A percentile compares a stretch with the other conserved stretches of the same genome.
Conservation (phyloP, 2,113 vertebrate genomes). For the Larimichthys crocea region DNA sequence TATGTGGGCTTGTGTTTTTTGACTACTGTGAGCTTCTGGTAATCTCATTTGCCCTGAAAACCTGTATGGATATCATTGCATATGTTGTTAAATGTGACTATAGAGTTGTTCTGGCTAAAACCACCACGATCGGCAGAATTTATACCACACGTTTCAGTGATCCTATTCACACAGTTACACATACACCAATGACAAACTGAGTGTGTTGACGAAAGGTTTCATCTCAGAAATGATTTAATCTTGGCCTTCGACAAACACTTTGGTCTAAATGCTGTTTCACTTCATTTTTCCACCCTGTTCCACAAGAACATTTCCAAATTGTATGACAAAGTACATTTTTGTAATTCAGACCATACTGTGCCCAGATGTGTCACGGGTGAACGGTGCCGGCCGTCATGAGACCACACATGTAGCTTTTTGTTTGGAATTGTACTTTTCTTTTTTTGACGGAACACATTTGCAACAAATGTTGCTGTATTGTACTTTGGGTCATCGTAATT, state of each 20-base stretch:
- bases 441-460: not conserved
- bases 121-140: not conserved
- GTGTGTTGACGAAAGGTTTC: not conserved
- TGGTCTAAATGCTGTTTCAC: not conserved
- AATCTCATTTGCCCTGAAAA: not conserved
- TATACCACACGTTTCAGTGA: not conserved
- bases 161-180: not conserved
- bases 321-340: not conserved
- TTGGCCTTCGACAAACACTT: not conserved
- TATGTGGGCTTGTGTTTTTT: not conserved
- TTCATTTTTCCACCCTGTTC: not conserved
- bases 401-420: not conserved
- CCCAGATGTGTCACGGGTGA: not conserved
- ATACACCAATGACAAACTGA: not conserved
- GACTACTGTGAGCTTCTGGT: not conserved
- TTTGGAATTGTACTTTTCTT: not conserved
- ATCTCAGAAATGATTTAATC: not conserved
- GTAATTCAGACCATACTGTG: not conserved
- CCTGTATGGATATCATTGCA: not conserved
- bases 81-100: not conserved
- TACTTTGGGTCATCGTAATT: not conserved
- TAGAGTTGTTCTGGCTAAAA: no score
- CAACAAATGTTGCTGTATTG: not conserved
- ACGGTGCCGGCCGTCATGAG: not conserved
- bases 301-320: not conserved